Evolutionary conservation across 2,113 vertebrate genomes (phyloP), one percentile per base, ranked within the genome.

Genomic region (Meriones unguiculatus): DNA sequence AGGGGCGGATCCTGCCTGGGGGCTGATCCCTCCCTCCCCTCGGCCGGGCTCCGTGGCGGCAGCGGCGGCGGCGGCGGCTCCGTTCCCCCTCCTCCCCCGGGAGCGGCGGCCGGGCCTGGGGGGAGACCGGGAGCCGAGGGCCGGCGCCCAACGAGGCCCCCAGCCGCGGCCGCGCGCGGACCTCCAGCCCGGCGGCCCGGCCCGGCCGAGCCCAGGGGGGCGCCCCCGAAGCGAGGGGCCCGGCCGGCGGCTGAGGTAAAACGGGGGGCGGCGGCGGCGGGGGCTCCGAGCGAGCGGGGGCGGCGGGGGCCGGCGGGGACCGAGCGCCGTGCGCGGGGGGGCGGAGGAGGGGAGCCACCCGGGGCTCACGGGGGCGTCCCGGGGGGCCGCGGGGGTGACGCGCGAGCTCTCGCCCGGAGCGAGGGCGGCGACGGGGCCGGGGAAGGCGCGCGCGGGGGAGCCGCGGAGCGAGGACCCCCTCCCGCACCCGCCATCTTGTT

Each of bases 1-100:
- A 98, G 97, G 98, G 98, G 98, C 98, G 98, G 98, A 97, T 98
- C 98, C 98, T 98, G 98, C 97, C 98, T 97, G 98, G 98, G 98
- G 98, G 98, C 97, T 97, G 97, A 97, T 97, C 98, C 97, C 97
- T 97, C 98, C 97, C 97, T 96, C 95, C 98, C 98, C 95, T 96
- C 96, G 98, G 96, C 98, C 98, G 95, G 97, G 97, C 98, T 98
- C 96, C 97, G 97, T 98, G 95, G 97, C 98, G 88, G 96, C 96
- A 75, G 96, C 97, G 84, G 41, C 92, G 91, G 62, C 90, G 80
- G 88, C 90, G 69, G 93, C 95, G 90, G 52, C 96, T 97, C 90
- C 91, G 96, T 96, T 93, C 92, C 97, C 95, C 97, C 94, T 95
- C 96, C 95, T 92, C 91, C 84, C 94, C 89, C 97, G 95, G 97